Evolutionary conservation across 2,797 vertebrate genomes (phyloP), one percentile per base, ranked within the genome.

Genomic region (Tachyglossus aculeatus): DNA sequence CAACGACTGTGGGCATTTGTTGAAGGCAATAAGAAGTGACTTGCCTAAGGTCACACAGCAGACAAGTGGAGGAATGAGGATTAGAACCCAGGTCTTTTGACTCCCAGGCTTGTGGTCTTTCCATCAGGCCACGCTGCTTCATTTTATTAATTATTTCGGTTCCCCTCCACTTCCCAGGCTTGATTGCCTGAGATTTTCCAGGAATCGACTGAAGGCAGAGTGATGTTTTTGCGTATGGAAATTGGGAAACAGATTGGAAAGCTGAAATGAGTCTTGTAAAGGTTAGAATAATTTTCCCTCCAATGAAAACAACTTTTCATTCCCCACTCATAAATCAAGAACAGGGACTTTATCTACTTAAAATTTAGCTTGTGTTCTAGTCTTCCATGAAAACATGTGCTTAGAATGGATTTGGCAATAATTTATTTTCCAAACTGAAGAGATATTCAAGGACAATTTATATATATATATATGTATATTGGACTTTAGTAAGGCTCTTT

Each of bases 381-480:
- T 54, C 57, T 70, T 41, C 40, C 66, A 29, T 29, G 38, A 45
- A 61, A 72, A 52, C 45, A 4, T 61, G n/a, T 76, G 25, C 25
- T 51, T 74, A 6, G 15, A 70, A 72, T 43, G 5, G 36, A 70
- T 57, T 64, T 71, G 52, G 4, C 44, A 67, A 67, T 62, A 64
- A 51, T 45, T 18, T 34, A 29, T 53, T 16, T 62, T 70, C 11
- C 19, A 59, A 71, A 31, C 5, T 22, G 19, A 64, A 55, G 53
- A 55, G 33, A 43, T 39, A 56, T 57, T 65, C 19, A 76, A 48
- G 32, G 12, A 15, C 19, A 71, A 36, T 15, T 25, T 62, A 52
- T 60, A 27, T 31, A n/a, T n/a, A n/a, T n/a, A n/a, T n/a, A n/a
- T n/a, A n/a, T n/a, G n/a, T n/a, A 58, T 60, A 62, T 55, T 31